These are phyloP conservation scores for Drosophila ustulata DNA, from an alignment of 2,888 invertebrate species.

Conservation along the genomic window DNA sequence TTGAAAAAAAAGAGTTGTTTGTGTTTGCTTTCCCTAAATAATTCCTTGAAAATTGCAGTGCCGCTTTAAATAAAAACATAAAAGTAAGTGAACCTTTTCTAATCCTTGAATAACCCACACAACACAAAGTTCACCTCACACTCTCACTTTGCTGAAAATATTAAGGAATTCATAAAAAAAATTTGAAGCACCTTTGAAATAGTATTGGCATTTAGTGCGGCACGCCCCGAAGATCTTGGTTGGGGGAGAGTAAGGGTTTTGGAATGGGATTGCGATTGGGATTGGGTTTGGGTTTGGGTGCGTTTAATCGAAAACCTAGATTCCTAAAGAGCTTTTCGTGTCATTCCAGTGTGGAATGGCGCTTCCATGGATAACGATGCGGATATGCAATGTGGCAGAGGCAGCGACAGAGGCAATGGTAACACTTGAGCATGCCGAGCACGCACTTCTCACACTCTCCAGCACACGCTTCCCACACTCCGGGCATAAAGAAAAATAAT, in stretches of 20 bases:
- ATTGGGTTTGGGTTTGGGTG: constrained; percentile 1
- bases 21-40: not conserved
- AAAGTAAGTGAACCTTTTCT: constrained; percentile 20
- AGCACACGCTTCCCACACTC: constrained; percentile 61
- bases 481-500: constrained; percentile 76
- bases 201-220: constrained; percentile 56
- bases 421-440: constrained; percentile 76
- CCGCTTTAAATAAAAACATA: constrained; percentile 15
- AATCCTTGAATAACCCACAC: constrained; percentile 6
- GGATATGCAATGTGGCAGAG: constrained; percentile 38
- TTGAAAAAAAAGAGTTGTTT: not conserved
- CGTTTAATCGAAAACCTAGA: constrained; percentile 56
- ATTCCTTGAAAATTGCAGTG: constrained; percentile 6
- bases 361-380: constrained; percentile 69
- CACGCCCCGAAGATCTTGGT: not conserved
- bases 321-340: constrained; percentile 65
- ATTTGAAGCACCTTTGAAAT: constrained; percentile 39
- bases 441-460: constrained; percentile 52
- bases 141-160: constrained; percentile 9
- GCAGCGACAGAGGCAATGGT: constrained; percentile 57
- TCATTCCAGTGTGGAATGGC: constrained; percentile 39
- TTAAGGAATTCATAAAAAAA: constrained; percentile 41
- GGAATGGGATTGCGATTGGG: not conserved
- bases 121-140: not conserved
- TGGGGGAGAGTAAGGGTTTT: not conserved